A percentile compares a stretch with the other conserved stretches of the same genome.
phyloP scores from a whole-genome alignment of 1,140 invertebrate genomes.

The Drosophila nigrodunni region DNA sequence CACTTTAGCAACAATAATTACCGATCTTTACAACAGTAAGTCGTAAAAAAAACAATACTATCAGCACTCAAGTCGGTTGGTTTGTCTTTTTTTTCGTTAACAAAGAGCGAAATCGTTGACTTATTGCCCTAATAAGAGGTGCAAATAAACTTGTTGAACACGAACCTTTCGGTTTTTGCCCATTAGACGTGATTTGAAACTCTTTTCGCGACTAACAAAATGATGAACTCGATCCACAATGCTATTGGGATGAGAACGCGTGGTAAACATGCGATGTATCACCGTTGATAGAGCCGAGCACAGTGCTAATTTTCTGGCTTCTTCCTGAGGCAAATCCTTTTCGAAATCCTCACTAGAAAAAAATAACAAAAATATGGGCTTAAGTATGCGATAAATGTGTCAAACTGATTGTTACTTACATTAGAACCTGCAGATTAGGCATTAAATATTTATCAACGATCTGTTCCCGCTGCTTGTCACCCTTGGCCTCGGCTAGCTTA shows the following conservation, averaged over 20 bases:
- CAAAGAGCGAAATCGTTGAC: too few species aligned
- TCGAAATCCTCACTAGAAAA: constrained; percentile 89
- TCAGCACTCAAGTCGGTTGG: too few species aligned
- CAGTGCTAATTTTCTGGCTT: constrained; percentile 89
- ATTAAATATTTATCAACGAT: constrained; percentile 90
- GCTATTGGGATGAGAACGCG: constrained; percentile 76
- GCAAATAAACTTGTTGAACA: constrained; percentile 3
- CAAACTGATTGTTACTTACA: constrained; percentile 86
- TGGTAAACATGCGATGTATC: constrained; percentile 85
- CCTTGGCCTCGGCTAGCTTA: constrained; percentile 91
- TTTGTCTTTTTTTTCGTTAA: too few species aligned
- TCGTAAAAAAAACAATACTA: too few species aligned
- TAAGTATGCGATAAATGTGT: not conserved
- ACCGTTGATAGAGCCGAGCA: constrained; percentile 92
- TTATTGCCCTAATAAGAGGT: not conserved
- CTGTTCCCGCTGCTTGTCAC: constrained; percentile 92
- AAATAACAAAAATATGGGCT: constrained; percentile 3
- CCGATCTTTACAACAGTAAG: too few species aligned
- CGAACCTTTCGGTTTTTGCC: constrained; percentile 88
- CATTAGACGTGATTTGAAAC: constrained; percentile 90
- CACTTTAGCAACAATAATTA: too few species aligned
- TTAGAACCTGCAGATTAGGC: constrained; percentile 89
- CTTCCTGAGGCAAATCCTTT: constrained; percentile 87
- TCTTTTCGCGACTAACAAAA: constrained; percentile 93
- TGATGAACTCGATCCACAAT: constrained; percentile 87